These are phyloP conservation scores for Upupa epops DNA, from an alignment of 2,113 vertebrate species.

Conservation along the genomic window DNA sequence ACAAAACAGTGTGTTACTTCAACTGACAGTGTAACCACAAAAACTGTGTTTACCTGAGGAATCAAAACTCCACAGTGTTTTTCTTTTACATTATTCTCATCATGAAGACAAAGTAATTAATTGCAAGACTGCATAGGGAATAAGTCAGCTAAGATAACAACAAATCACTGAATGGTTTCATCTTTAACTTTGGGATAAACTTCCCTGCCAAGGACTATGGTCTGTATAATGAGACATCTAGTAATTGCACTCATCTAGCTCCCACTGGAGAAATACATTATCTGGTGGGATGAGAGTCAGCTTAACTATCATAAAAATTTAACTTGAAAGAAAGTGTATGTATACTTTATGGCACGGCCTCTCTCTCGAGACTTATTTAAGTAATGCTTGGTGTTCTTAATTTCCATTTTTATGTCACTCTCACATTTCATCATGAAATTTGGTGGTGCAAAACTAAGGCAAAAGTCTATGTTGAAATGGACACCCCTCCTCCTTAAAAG, in stretches of 20 bases:
- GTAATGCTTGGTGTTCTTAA: not conserved
- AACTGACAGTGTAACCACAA: not conserved
- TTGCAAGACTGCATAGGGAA: not conserved
- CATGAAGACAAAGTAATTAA: conserved; percentile 29
- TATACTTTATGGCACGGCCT: not conserved
- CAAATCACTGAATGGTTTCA: not conserved
- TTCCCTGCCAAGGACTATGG: not conserved
- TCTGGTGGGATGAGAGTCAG: not conserved
- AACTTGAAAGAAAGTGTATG: not conserved
- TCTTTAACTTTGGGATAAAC: not conserved
- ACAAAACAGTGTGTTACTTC: not conserved
- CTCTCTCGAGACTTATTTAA: not conserved
- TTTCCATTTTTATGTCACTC: not conserved
- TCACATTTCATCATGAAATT: not conserved
- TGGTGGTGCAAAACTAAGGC: not conserved
- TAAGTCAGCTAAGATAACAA: not conserved
- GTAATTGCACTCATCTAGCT: not conserved
- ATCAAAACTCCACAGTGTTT: not conserved
- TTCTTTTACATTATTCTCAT: not conserved
- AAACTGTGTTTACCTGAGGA: not conserved
- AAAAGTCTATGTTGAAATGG: not conserved
- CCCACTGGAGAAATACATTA: conserved; percentile 22
- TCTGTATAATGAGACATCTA: not conserved
- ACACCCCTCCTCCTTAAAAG: not conserved
- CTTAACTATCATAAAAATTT: not conserved